Evolutionary conservation across 1,140 invertebrate genomes (phyloP), one percentile per base, ranked within the genome.

Genomic region (Cydia pomonella): DNA sequence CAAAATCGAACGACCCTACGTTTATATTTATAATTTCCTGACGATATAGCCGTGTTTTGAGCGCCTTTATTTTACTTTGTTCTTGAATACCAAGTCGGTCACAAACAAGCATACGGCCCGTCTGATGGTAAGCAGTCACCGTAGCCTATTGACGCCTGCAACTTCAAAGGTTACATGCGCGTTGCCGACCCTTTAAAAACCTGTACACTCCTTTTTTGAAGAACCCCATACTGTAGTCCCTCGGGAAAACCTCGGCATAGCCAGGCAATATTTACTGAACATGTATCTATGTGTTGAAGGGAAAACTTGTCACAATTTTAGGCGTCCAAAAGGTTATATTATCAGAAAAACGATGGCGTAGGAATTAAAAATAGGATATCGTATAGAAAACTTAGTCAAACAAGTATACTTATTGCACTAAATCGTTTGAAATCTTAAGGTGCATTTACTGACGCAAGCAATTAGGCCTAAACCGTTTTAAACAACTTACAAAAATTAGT

Each of bases 1-100:
- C 80, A 87, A 47, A 80, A 66, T 66, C 63, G 63, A 66, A 66
- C 63, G 16, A 29, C 13, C 25, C 10, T 63, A 66, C 27, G 1
- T 29, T n/a, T 21, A 53, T 7, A 47, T 16, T 47, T 16, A 53
- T 18, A 53, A 5, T 7, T 18, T 9, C 18, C 50, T 47, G 44
- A 47, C 44, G 13, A 33, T 33, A 33, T 33, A 38, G 0, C 10
- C 7, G 44, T 13, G 6, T 47, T 16, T 47, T 47, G 4, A 16
- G 1, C 44, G 13, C 44, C 41, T 41, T 12, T 6, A 16, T 47
- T 47, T 47, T 16, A 47, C 12, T 16, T 47, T 47, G 44, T 33
- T n/a, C n/a, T n/a, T n/a, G n/a, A n/a, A n/a, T n/a, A n/a, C n/a
- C n/a, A n/a, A n/a, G n/a, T n/a, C n/a, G n/a, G n/a, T n/a, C n/a